A percentile compares a stretch with the other conserved stretches of the same genome.
Evolutionary conservation across 2,888 invertebrate genomes (phyloP).

Genomic region (Harmothoe impar): DNA sequence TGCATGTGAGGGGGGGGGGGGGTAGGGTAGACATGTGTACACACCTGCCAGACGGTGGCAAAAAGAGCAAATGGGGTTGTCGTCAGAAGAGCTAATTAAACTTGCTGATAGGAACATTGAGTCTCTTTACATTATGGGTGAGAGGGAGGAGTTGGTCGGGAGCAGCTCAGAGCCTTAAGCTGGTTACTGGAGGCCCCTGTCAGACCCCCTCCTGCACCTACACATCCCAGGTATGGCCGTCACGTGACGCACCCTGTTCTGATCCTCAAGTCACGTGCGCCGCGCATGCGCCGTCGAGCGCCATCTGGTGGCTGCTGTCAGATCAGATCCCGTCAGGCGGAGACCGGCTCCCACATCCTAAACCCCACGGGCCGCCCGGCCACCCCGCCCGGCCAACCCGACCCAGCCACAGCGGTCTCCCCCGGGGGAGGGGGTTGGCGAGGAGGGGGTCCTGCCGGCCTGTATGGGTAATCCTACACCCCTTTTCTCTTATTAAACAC

Average conservation of each 20-base stretch:
- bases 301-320: conserved; percentile 60
- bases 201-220: not conserved
- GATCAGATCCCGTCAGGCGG: conserved; percentile 20
- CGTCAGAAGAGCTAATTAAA: not conserved
- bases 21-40: no score
- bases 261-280: conserved; percentile 47
- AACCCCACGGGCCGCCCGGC: conserved; percentile 51
- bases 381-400: not conserved
- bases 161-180: conserved; percentile 3
- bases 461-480: conserved; percentile 16
- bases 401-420: not conserved
- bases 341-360: not conserved
- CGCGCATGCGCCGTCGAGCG: conserved; percentile 28
- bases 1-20: no score
- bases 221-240: conserved; percentile 48
- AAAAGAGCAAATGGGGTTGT: not conserved
- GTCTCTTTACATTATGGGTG: not conserved
- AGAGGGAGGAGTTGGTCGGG: no score
- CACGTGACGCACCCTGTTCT: conserved; percentile 44
- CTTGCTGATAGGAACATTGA: not conserved
- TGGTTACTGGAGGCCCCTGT: conserved; percentile 41
- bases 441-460: not conserved
- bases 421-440: not conserved
- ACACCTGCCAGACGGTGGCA: not conserved
- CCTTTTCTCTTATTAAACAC: conserved; percentile 9